phyloP scores from a whole-genome alignment of 2,797 vertebrate genomes.

The Chromis chromis region DNA sequence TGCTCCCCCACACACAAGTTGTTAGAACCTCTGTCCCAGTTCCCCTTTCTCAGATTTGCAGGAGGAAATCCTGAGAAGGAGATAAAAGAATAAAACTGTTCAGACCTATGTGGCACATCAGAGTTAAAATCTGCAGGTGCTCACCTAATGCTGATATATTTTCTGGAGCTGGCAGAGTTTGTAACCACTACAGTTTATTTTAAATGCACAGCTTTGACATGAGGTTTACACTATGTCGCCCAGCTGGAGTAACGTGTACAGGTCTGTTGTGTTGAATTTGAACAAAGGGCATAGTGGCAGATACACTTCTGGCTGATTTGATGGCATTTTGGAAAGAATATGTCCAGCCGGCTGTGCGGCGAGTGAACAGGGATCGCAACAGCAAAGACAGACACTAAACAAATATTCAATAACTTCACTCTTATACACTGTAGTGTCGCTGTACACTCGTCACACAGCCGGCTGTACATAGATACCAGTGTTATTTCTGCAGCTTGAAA shows the following conservation, averaged over 20 bases:
- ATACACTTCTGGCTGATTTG: background rate
- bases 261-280: constrained; percentile 14
- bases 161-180: constrained; percentile 25
- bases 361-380: too few relatives aligned
- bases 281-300: constrained; percentile 6
- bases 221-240: too few relatives aligned
- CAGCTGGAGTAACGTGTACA: constrained; percentile 28
- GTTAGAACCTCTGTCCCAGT: constrained; percentile 53
- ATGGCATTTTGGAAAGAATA: background rate
- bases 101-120: constrained; percentile 34
- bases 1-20: constrained; percentile 4
- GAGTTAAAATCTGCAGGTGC: constrained; percentile 68
- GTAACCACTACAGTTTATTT: constrained; percentile 61
- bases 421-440: too few relatives aligned
- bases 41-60: constrained; percentile 69
- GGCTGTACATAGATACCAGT: too few relatives aligned
- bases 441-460: too few relatives aligned
- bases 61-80: constrained; percentile 72
- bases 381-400: too few relatives aligned
- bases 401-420: too few relatives aligned
- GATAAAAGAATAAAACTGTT: constrained; percentile 61
- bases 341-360: background rate
- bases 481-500: too few relatives aligned
- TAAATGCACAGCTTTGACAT: constrained; percentile 39
- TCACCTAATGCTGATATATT: constrained; percentile 23